Evolutionary conservation across 2,888 invertebrate genomes (phyloP), one percentile per base, ranked within the genome.

Genomic region (Drosophila yooni): DNA sequence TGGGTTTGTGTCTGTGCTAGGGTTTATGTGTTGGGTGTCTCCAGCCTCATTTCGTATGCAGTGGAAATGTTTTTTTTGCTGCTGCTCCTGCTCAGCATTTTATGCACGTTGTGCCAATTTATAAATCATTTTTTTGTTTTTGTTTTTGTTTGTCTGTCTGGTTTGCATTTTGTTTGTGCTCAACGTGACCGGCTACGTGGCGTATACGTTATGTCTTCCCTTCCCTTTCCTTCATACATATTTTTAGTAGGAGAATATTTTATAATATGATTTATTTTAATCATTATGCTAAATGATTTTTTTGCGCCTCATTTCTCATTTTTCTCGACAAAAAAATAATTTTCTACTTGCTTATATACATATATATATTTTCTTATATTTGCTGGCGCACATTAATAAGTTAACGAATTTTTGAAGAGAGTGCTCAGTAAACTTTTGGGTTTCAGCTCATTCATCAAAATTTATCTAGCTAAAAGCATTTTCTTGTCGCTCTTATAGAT

Each of bases 51-150:
- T 87, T 88, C 62, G 89, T 89, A 87, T 89, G 87, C 87, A 87
- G 88, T 88, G 83, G 80, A 81, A 89, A 74, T 74, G 78, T 85
- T 82, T 85, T 88, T 88, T 46, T 46, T 46, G 25, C 46, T 46
- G 46, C 15, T 46, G 46, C 15, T 46, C 79, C 69, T 84, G 80
- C 78, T 92, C 83, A 85, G 81, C 83, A 91, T 91, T 92, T 91
- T 89, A 83, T 92, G 83, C 92, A 91, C 91, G 91, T 91, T 84
- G 83, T 81, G 88, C 88, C 91, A 91, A 91, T 91, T 91, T 91
- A 91, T 91, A 92, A 91, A 91, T 92, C 91, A 92, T 91, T 92
- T 91, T 86, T 86, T 89, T 86, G 88, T 46, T 46, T 46, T 86
- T 86, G 85, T 86, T 46, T 46, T 86, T 86, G 85, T 86, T 86